Evolutionary conservation across 2,797 vertebrate species (phyloP).

Genomic region (Adrianichthys oophorus): DNA sequence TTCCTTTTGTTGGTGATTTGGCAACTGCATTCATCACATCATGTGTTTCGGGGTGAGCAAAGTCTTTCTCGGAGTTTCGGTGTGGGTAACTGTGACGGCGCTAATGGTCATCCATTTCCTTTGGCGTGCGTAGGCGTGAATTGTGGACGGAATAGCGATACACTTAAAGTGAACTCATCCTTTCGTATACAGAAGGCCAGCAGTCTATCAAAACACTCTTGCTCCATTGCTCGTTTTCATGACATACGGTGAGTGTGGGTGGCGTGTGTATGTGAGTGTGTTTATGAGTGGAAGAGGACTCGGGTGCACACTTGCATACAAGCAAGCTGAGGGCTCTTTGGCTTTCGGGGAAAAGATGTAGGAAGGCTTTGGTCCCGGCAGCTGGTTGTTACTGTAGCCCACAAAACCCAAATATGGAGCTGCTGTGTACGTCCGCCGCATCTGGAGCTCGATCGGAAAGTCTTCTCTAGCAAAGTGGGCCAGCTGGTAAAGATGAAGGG

Average conservation of each 20-base stretch:
- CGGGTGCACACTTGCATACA: slow-evolving; percentile 26
- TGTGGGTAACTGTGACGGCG: not conserved
- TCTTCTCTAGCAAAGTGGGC: slow-evolving; percentile 49
- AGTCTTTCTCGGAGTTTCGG: slow-evolving; percentile 13
- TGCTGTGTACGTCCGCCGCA: slow-evolving; percentile 58
- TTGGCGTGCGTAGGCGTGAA: slow-evolving; percentile 43
- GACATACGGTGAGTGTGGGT: slow-evolving; percentile 53
- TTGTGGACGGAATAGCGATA: slow-evolving; percentile 10
- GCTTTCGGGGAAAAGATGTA: slow-evolving; percentile 43
- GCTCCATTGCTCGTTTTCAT: slow-evolving; percentile 46
- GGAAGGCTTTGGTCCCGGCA: slow-evolving; percentile 56
- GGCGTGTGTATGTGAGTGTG: slow-evolving; percentile 47
- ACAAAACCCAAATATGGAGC: slow-evolving; percentile 70
- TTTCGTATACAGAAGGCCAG: slow-evolving; percentile 42
- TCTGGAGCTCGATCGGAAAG: slow-evolving; percentile 56
- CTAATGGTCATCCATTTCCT: not conserved
- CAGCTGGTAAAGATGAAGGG: slow-evolving; percentile 56
- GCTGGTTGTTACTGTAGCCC: slow-evolving; percentile 63
- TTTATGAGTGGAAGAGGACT: slow-evolving; percentile 44
- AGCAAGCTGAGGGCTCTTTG: slow-evolving; percentile 44
- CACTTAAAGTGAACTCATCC: slow-evolving; percentile 54
- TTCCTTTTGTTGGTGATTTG: slow-evolving; percentile 61
- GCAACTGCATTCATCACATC: slow-evolving; percentile 15
- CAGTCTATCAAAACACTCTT: slow-evolving; percentile 46
- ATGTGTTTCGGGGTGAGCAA: slow-evolving; percentile 16